Base-by-base conservation (phyloP, 92 coral and sea anemone genomes). In the Phenganax marumi region DNA sequence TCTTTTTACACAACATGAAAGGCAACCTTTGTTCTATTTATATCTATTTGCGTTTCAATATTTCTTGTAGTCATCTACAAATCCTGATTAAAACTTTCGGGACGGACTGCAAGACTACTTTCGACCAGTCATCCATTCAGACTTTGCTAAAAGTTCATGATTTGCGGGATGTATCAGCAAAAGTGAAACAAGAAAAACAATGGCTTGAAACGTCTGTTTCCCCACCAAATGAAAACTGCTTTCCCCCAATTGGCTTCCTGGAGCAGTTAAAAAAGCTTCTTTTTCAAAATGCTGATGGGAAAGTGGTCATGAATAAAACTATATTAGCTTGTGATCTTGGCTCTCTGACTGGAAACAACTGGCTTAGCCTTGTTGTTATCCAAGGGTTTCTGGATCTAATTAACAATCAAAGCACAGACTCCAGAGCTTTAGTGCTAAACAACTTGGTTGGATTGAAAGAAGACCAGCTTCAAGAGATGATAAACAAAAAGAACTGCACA, bases 321-420 rank as follows among this genome's bases (percentile, higher is more conserved):
- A 81, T 74, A 60, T 57, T 86, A 33, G 25, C 87, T 19, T 60
- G 83, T 12, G 86, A 86, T 50, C 26, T 86, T 24, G 81, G 58
- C 10, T 81, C 61, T 50, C 87, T 87, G 17, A 83, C 90, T 0
- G 19, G 84, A 19, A 77, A 83, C 84, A 75, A 76, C 58, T 87
- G 84, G 87, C 49, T 82, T 2, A 87, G 53, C 64, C 74, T 87
- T 57, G 79, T 87, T 23, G 22, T 76, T 49, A 82, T 77, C 14
- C 56, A 83, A n/a, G 84, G 68, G 7, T 87, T 87, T 50, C 52
- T 87, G n/a, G 86, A 76, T 25, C 76, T 87, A 17, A 73, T 82
- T 21, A 87, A 82, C 49, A 62, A 55, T 22, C 48, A 74, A 16
- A 65, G 76, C 57, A 16, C 17, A 4, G 73, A 57, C 26, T 64